phyloP scores from a whole-genome alignment of 2,888 invertebrate species.

The Tinea semifulvella region DNA sequence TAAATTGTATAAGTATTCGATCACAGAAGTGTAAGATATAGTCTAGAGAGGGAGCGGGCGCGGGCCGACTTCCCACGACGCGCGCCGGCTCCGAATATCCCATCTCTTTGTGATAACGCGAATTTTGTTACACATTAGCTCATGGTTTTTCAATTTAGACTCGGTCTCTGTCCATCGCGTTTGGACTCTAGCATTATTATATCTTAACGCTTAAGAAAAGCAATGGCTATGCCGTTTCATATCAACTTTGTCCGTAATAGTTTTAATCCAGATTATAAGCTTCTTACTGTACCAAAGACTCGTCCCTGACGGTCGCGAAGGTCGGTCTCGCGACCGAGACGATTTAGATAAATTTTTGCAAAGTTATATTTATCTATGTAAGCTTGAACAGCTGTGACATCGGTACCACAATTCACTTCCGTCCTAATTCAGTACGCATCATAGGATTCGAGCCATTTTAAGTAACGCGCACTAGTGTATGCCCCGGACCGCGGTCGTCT shows the following conservation, averaged over 20 bases:
- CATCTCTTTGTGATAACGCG: slow-evolving; percentile 2
- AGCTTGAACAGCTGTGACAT: slow-evolving; percentile 65
- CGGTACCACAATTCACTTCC: slow-evolving; percentile 66
- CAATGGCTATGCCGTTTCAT: slow-evolving; percentile 63
- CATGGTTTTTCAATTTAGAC: slow-evolving; percentile 24
- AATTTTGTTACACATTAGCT: neutral
- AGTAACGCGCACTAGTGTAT: slow-evolving; percentile 50
- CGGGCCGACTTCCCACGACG: slow-evolving; percentile 1
- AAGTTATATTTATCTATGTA: slow-evolving; percentile 58
- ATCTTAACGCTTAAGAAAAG: slow-evolving; percentile 57
- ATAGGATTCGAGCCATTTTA: slow-evolving; percentile 67
- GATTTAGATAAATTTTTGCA: slow-evolving; percentile 56
- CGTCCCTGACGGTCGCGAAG: slow-evolving; percentile 29
- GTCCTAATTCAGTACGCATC: slow-evolving; percentile 66
- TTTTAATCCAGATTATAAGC: slow-evolving; percentile 62
- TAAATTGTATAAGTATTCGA: slow-evolving; percentile 7
- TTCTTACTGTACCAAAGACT: slow-evolving; percentile 53
- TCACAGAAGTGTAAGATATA: slow-evolving; percentile 3
- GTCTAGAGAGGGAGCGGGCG: neutral
- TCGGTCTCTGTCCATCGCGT: slow-evolving; percentile 33
- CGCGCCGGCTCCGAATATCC: neutral
- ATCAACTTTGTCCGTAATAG: slow-evolving; percentile 65
- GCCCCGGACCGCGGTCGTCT: neutral
- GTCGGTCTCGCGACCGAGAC: slow-evolving; percentile 31
- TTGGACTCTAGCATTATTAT: slow-evolving; percentile 51